Percentiles rank a stretch among this genome's conserved stretches.
These are phyloP conservation scores for Daubentonia madagascariensis DNA, from an alignment of 2,113 vertebrate genomes.

Conservation along the genomic window DNA sequence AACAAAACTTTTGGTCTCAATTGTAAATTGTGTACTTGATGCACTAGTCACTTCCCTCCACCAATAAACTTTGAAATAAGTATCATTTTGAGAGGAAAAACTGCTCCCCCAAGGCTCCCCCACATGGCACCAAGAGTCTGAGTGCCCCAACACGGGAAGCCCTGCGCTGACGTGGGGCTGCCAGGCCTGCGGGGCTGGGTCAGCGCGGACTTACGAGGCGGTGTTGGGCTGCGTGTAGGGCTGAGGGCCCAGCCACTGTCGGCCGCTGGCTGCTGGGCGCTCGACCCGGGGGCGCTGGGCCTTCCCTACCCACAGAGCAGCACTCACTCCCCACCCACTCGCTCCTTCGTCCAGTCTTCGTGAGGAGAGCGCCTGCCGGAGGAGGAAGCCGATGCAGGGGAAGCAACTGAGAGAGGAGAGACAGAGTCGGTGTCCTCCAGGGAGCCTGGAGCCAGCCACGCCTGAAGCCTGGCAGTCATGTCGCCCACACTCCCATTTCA, in stretches of 20 bases:
- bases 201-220: neutral
- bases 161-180: accelerated
- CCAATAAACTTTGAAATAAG: neutral
- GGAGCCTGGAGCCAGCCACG: neutral
- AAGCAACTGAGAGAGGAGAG: neutral
- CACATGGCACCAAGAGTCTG: accelerated
- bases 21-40: neutral
- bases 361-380: neutral
- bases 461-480: neutral
- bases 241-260: neutral
- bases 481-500: accelerated
- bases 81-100: neutral
- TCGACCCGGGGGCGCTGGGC: accelerated
- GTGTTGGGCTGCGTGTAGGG: neutral
- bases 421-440: accelerated
- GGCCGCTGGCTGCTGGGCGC: no score
- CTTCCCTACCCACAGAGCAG: neutral
- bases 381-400: neutral
- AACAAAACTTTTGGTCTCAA: neutral
- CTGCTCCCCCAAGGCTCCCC: no score
- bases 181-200: neutral
- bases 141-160: neutral
- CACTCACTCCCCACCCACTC: accelerated
- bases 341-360: accelerated
- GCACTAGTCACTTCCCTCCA: neutral